Evolutionary conservation across 2,797 vertebrate species (phyloP), one percentile per base, ranked within the genome.

Genomic region (Chloroceryle inda): DNA sequence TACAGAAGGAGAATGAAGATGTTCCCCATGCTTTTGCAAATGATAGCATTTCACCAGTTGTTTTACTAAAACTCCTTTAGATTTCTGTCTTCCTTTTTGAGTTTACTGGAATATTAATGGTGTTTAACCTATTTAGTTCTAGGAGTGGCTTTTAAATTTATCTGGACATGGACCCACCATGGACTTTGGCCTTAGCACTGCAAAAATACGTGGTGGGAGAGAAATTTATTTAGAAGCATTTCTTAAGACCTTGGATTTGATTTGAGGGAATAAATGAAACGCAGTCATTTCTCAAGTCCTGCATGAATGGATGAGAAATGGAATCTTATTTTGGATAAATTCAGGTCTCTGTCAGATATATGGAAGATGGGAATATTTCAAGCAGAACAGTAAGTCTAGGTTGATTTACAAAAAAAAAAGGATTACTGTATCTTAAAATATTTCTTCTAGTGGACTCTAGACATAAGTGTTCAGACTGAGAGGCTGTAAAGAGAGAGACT

Each of bases 301-400:
- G 35, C 66, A 40, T 78, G 66, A 83, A 38, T 33, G 88, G 38
- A 68, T 94, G 81, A 93, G 53, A 89, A 88, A 85, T 85, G 64
- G 56, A 80, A 78, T 94, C 61, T 74, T 78, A 35, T 52, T 91
- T 74, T 64, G 87, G 42, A 53, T 93, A 82, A 91, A 50, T 80
- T 74, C 61, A 64, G 63, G 29, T 20, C 22, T 85, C 59, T 76
- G 21, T 71, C 63, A 83, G 72, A 71, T 71, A 15, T 58, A 8
- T 67, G 44, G 49, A 85, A 89, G 40, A 83, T 53, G 44, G 23
- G 44, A 87, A 55, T 90, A 85, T 80, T 74, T 87, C 18, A 92
- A 83, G 49, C 61, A 89, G 63, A 90, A 69, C 55, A 77, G 17
- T n/a, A 80, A 71, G 55, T 64, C 40, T 61, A 27, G 45, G n/a